Base-by-base conservation (phyloP, 2,113 vertebrate genomes). In the Oophaga pumilio region DNA sequence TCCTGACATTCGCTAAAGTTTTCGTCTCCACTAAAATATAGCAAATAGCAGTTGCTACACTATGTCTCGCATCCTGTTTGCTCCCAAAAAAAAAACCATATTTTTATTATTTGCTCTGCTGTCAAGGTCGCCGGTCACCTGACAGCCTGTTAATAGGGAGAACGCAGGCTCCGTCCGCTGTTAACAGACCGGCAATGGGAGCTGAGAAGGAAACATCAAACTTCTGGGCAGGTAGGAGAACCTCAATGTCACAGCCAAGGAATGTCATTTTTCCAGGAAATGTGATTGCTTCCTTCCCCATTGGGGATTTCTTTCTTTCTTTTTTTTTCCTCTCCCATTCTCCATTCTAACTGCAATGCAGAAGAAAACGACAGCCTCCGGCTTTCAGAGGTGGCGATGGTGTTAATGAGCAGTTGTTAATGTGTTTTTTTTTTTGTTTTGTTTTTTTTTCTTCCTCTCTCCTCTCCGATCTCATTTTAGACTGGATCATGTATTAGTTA, bases 91-190 rank as follows among this genome's bases (percentile, higher is more conserved):
- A 79, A 76, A 49, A 43, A 69, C 80, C 71, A 71, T n/a, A 62
- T 4, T 57, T 6, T 90, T 82, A 43, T 89, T 89, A 1, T 94
- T 93, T 93, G 93, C 91, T 92, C 91, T 92, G 88, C 1, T 64
- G 92, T 91, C 93, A 94, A 95, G 94, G 94, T 95, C 94, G 92
- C 86, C 7, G 92, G 91, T 94, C 92, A 92, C 90, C 93, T 94
- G 93, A 92, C 90, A 84, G 69, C 90, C 91, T 85, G 90, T 84
- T 88, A 83, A 69, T 91, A 91, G 76, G 92, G 90, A 66, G 64
- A 90, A 60, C 89, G 64, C 89, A 68, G 69, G 8, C 0, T 0
- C 18, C 8, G 89, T 79, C 90, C 69, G 80, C 73, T 77, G 71
- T 76, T 77, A 76, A 84, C 87, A 88, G 13, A 80, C 80, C 85